These are phyloP conservation scores for Zaprionus inermis DNA, from an alignment of 1,140 invertebrate species.

Conservation along the genomic window DNA sequence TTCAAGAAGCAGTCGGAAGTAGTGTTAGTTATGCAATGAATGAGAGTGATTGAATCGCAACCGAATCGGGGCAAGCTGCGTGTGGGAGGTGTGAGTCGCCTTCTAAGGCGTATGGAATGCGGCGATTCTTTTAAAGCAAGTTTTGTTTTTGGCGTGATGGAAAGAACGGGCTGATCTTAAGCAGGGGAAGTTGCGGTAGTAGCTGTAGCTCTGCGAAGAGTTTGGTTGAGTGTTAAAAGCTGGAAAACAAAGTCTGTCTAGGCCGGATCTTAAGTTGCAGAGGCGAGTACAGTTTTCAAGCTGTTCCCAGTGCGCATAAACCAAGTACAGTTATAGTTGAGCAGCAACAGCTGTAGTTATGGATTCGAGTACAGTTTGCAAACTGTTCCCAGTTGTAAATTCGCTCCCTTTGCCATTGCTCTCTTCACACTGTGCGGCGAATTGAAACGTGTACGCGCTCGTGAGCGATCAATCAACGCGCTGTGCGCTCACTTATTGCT, in stretches of 20 bases:
- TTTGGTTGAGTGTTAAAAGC: neutral
- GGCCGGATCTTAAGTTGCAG: neutral
- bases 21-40: slow-evolving; percentile 15
- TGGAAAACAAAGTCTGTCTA: neutral
- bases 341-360: neutral
- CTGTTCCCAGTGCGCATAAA: neutral
- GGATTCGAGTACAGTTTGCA: neutral
- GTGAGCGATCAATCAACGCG: slow-evolving; percentile 16
- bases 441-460: slow-evolving; percentile 20
- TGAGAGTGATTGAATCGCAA: neutral
- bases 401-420: neutral
- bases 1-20: neutral
- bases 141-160: neutral
- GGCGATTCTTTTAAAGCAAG: slow-evolving; percentile 25
- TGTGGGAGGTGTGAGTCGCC: neutral
- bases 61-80: neutral
- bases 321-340: neutral
- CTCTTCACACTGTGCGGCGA: slow-evolving; percentile 63
- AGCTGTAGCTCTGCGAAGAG: too few species aligned
- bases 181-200: neutral
- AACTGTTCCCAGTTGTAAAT: neutral
- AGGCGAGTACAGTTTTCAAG: neutral
- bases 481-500: slow-evolving; percentile 13
- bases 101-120: slow-evolving; percentile 6
- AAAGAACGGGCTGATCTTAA: neutral